Evolutionary conservation across 2,113 vertebrate genomes (phyloP).

Genomic region (Crotalus horridus): DNA sequence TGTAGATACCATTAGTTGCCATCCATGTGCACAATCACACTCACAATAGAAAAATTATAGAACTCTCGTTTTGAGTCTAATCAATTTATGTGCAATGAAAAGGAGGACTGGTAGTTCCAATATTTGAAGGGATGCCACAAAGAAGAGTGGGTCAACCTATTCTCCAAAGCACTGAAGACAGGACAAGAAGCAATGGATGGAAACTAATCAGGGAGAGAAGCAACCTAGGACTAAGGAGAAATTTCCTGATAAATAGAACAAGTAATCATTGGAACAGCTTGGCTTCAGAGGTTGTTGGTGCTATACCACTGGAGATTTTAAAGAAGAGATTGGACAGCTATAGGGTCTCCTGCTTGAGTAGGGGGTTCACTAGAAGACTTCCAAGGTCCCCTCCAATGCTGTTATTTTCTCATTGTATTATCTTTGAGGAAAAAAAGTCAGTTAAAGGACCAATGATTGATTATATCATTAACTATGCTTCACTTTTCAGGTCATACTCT

Average conservation of each 20-base stretch:
- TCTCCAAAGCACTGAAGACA: background rate
- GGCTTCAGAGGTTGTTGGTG: background rate
- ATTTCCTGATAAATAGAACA: background rate
- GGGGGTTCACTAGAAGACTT: background rate
- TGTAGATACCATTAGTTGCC: background rate
- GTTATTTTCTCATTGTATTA: background rate
- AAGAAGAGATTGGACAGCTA: background rate
- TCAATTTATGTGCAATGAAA: background rate
- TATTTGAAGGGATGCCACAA: background rate
- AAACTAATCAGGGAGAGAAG: background rate
- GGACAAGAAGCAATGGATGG: background rate
- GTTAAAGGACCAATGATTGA: background rate
- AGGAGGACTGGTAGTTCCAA: background rate
- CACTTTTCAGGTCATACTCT: background rate
- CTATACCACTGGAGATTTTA: background rate
- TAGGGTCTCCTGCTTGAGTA: background rate
- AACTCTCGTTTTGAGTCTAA: background rate
- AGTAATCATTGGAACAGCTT: background rate
- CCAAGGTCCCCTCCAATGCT: background rate
- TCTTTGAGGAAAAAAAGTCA: background rate
- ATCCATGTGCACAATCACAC: background rate
- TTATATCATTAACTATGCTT: background rate
- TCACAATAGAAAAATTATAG: background rate
- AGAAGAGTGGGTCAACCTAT: background rate
- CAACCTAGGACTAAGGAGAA: background rate